A percentile compares a stretch with the other conserved stretches of the same genome.
phyloP scores from a whole-genome alignment of 2,888 invertebrate species.

The Sthenelais limicola region DNA sequence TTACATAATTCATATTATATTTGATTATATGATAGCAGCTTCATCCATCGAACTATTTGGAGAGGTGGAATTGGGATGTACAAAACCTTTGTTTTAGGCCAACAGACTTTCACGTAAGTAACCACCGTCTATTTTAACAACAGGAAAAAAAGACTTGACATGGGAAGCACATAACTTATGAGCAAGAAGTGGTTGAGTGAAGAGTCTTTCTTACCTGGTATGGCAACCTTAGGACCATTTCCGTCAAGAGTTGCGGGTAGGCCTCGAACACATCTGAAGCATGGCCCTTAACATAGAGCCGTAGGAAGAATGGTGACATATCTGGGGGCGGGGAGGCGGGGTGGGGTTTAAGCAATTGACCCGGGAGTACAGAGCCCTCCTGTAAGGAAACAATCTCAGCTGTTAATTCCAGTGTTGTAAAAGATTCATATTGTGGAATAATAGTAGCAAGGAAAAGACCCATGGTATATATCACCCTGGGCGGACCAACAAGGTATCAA shows the following conservation, averaged over 20 bases:
- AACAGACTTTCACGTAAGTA: too few relatives aligned
- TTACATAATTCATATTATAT: too few relatives aligned
- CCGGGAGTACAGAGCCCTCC: slow-evolving; percentile 69
- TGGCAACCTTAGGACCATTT: slow-evolving; percentile 93
- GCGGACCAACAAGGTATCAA: too few relatives aligned
- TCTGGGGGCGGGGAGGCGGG: slow-evolving; percentile 84
- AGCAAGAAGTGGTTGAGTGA: too few relatives aligned
- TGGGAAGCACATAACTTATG: too few relatives aligned
- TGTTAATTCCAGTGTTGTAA: neutral
- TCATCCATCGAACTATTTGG: too few relatives aligned
- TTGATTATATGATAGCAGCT: too few relatives aligned
- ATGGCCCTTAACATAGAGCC: slow-evolving; percentile 91
- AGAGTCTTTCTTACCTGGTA: slow-evolving; percentile 92
- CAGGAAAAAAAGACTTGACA: too few relatives aligned
- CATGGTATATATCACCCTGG: too few relatives aligned
- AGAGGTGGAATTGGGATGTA: too few relatives aligned
- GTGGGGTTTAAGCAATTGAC: slow-evolving; percentile 86
- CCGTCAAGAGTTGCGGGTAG: slow-evolving; percentile 93
- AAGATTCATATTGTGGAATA: neutral
- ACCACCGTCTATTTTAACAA: too few relatives aligned
- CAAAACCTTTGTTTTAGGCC: too few relatives aligned
- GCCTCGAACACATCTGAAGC: slow-evolving; percentile 93
- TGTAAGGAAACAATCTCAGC: slow-evolving; percentile 47
- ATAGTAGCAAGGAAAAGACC: neutral
- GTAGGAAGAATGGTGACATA: slow-evolving; percentile 92